Conservation (phyloP, 2,888 invertebrate genomes). For the Autographa gamma region DNA sequence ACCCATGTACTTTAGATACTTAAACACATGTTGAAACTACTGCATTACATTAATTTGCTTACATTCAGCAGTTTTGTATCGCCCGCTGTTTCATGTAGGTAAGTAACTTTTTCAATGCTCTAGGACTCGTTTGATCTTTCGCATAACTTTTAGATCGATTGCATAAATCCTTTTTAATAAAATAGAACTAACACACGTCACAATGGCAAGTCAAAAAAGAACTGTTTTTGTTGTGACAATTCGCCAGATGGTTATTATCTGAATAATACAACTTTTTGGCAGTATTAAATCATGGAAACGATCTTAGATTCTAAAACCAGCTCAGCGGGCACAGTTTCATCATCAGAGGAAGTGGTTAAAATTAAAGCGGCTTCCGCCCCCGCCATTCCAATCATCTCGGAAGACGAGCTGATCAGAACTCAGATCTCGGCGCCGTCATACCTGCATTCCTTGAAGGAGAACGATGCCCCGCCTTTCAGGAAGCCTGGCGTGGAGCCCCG, state of each 20-base stretch:
- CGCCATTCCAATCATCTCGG: conserved; percentile 40
- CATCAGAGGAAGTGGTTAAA: conserved; percentile 13
- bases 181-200: neutral
- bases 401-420: conserved; percentile 50
- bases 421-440: conserved; percentile 82
- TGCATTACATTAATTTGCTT: no score
- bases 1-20: no score
- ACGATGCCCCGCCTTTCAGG: conserved; percentile 77
- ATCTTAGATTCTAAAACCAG: conserved; percentile 50
- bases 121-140: no score
- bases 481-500: conserved; percentile 63
- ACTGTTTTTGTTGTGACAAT: neutral
- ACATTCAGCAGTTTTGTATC: no score
- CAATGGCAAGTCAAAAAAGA: neutral
- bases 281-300: conserved; percentile 47
- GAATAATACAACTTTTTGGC: neutral
- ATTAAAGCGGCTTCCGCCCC: conserved; percentile 71
- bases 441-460: conserved; percentile 75
- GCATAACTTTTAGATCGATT: no score
- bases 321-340: conserved; percentile 11
- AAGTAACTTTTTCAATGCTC: no score
- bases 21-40: no score
- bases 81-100: no score
- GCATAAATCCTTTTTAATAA: no score
- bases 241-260: neutral